phyloP scores from a whole-genome alignment of 2,797 vertebrate genomes.

The Xenops minutus region DNA sequence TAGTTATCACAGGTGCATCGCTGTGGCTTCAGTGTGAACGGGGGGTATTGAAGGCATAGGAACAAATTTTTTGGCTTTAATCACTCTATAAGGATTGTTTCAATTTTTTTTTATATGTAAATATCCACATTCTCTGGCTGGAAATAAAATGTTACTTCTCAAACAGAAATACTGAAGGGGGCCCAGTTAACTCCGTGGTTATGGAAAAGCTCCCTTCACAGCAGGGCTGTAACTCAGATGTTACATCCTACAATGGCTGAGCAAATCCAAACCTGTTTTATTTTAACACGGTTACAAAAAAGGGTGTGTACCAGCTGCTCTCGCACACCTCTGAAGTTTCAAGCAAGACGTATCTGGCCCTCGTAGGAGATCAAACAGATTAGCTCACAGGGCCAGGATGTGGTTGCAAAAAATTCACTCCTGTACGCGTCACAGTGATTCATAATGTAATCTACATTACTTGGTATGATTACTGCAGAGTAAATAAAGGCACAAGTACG shows the following conservation, averaged over 20 bases:
- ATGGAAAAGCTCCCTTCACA: slow-evolving; percentile 5
- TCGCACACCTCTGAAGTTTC: slow-evolving; percentile 19
- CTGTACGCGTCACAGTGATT: slow-evolving; percentile 44
- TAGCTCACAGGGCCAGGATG: slow-evolving; percentile 47
- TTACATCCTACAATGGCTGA: slow-evolving; percentile 38
- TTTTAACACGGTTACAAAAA: slow-evolving; percentile 38
- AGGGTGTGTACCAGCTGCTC: slow-evolving; percentile 13
- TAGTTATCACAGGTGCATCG: neutral
- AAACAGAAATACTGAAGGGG: neutral
- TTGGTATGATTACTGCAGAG: slow-evolving; percentile 37
- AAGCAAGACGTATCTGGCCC: slow-evolving; percentile 48
- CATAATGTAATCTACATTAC: slow-evolving; percentile 39
- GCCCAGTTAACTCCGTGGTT: neutral
- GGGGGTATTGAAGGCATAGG: neutral
- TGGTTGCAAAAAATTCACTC: slow-evolving; percentile 43
- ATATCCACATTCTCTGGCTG: neutral
- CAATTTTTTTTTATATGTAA: neutral
- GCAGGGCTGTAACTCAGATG: slow-evolving; percentile 15
- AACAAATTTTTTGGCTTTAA: neutral
- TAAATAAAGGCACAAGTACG: slow-evolving; percentile 57
- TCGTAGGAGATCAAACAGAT: slow-evolving; percentile 26
- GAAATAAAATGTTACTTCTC: neutral
- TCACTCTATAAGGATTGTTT: neutral
- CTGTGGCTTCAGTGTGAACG: neutral
- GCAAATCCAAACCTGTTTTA: slow-evolving; percentile 65